Evolutionary conservation across 2,888 invertebrate genomes (phyloP), one percentile per base, ranked within the genome.

Genomic region (Crossocerus cetratus): DNA sequence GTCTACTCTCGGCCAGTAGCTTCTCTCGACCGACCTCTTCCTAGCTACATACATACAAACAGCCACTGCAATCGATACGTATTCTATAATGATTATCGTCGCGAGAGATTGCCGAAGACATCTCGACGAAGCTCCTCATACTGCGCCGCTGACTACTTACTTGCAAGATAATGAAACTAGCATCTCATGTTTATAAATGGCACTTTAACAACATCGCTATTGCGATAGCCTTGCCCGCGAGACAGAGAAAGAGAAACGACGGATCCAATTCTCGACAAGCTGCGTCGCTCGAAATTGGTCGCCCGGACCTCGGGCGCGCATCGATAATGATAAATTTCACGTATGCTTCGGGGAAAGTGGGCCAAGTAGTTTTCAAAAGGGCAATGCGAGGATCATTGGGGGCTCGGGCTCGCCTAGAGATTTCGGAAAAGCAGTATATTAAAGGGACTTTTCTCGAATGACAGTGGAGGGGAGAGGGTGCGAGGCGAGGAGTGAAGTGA

Each of bases 401-500:
- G 11, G 11, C 11, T 32, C 11, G 32, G 32, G 0, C 8, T 4
- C 5, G 32, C 32, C 5, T 32, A 32, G 8, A 32, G 5, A 32
- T 16, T 49, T 49, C 3, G 49, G 16, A n/a, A 58, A 55, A 11
- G n/a, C 14, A 45, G 16, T 55, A 32, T 32, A n/a, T n/a, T n/a
- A 18, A 23, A 20, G 20, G 22, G 18, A 62, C 58, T 61, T 72
- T 72, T 56, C 53, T 53, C 45, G 23, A 2, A 43, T 43, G 13
- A 13, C 13, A 43, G 11, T 61, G 2, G 60, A 59, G 22, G 60
- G 2, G 72, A 72, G 57, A 65, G 72, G 49, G 44, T 57, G 49
- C 53, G 56, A 62, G 62, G n/a, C n/a, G n/a, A n/a, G n/a, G n/a
- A n/a, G n/a, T n/a, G n/a, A 73, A 68, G 45, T 43, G 49, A 44